Conservation (phyloP, 2,888 invertebrate species). For the Oeneis ivallda region DNA sequence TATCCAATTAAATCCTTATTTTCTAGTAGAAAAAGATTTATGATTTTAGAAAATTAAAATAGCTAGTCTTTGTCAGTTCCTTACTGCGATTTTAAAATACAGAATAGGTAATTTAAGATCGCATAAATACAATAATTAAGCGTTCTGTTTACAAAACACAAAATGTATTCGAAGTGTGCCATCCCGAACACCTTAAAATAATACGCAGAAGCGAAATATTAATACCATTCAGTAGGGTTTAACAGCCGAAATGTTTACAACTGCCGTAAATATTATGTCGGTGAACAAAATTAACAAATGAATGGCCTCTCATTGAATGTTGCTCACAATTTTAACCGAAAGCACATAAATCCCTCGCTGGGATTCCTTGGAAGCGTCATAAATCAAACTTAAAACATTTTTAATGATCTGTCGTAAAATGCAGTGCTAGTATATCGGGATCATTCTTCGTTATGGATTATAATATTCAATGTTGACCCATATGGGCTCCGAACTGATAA, state of each 20-base stretch:
- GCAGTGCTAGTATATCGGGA: slow-evolving; percentile 54
- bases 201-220: slow-evolving; percentile 49
- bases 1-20: no score
- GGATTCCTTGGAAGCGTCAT: slow-evolving; percentile 60
- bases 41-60: no score
- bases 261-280: slow-evolving; percentile 66
- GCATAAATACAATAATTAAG: background rate
- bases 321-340: slow-evolving; percentile 62
- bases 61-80: no score
- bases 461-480: slow-evolving; percentile 44
- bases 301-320: slow-evolving; percentile 69
- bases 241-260: slow-evolving; percentile 67
- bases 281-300: slow-evolving; percentile 75
- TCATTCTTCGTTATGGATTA: slow-evolving; percentile 45
- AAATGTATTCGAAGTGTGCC: slow-evolving; percentile 12
- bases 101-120: background rate
- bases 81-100: no score
- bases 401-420: slow-evolving; percentile 71
- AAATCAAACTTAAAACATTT: slow-evolving; percentile 77
- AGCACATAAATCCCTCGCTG: slow-evolving; percentile 53
- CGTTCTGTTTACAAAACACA: slow-evolving; percentile 3
- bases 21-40: no score
- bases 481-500: slow-evolving; percentile 29
- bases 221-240: slow-evolving; percentile 60
- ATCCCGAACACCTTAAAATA: slow-evolving; percentile 16